phyloP scores from a whole-genome alignment of 2,888 invertebrate species.

The Torymus tubicola region DNA sequence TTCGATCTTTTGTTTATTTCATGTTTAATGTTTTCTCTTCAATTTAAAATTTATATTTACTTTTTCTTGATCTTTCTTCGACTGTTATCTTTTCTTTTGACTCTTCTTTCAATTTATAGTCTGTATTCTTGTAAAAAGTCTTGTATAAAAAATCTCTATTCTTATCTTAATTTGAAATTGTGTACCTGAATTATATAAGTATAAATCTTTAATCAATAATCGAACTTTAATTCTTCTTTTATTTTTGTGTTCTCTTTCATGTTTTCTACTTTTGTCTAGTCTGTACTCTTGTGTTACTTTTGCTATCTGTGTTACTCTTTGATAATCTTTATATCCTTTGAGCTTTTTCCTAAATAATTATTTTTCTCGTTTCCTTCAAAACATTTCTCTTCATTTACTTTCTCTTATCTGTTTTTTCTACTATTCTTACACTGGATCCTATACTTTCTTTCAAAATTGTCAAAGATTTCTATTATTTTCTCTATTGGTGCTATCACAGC shows the following conservation, averaged over 20 bases:
- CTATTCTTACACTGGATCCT: not conserved
- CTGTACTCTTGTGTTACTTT: constrained; percentile 50
- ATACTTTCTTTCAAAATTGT: constrained; percentile 21
- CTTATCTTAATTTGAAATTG: constrained; percentile 6
- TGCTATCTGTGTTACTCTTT: constrained; percentile 49
- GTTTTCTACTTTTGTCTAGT: constrained; percentile 54
- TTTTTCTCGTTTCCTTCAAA: no score
- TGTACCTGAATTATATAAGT: no score
- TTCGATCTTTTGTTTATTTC: constrained; percentile 21
- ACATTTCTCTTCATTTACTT: constrained; percentile 42
- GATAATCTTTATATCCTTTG: constrained; percentile 41
- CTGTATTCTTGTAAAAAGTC: no score
- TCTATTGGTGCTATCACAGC: constrained; percentile 65
- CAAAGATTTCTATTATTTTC: constrained; percentile 12
- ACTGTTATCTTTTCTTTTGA: no score
- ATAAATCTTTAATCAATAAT: no score
- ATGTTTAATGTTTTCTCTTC: not conserved
- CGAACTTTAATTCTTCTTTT: not conserved
- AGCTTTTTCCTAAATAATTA: not conserved
- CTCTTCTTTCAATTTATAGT: no score
- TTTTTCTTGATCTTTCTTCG: no score
- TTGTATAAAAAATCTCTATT: not conserved
- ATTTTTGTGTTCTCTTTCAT: constrained; percentile 2
- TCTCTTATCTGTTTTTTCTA: constrained; percentile 7
- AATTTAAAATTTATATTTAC: no score